A percentile compares a stretch with the other conserved stretches of the same genome.
Evolutionary conservation across 2,113 vertebrate species (phyloP).

Genomic region (Lipotes vexillifer): DNA sequence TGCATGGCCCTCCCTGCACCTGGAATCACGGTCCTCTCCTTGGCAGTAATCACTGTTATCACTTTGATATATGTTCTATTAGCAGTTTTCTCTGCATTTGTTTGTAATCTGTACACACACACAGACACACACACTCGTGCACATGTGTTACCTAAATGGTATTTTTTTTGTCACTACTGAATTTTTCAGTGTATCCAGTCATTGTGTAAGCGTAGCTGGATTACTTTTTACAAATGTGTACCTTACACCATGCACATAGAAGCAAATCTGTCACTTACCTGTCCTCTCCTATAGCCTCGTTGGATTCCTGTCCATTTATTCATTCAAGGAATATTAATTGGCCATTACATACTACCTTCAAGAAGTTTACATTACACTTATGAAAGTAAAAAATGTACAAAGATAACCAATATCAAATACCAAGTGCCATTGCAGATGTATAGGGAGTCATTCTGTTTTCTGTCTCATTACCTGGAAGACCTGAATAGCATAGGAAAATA

Average conservation of each 20-base stretch:
- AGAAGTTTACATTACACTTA: background rate
- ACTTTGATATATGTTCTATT: background rate
- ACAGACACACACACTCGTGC: no score
- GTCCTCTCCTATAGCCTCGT: background rate
- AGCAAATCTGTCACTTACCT: background rate
- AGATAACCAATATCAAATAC: conserved; percentile 5
- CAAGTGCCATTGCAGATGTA: background rate
- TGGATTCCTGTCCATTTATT: background rate
- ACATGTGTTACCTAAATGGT: background rate
- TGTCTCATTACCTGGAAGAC: background rate
- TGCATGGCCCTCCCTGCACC: background rate
- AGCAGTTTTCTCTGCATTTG: background rate
- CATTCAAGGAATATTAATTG: background rate
- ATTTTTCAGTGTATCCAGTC: background rate
- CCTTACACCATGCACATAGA: background rate
- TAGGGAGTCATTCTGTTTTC: background rate
- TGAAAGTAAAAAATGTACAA: background rate
- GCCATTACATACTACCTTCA: background rate
- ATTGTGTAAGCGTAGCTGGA: background rate
- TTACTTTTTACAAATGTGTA: background rate
- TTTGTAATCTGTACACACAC: background rate
- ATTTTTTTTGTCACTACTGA: background rate
- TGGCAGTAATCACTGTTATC: background rate
- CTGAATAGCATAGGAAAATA: background rate
- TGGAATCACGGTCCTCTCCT: background rate